phyloP scores from a whole-genome alignment of 2,113 vertebrate genomes.

The Syngnathoides biaculeatus region DNA sequence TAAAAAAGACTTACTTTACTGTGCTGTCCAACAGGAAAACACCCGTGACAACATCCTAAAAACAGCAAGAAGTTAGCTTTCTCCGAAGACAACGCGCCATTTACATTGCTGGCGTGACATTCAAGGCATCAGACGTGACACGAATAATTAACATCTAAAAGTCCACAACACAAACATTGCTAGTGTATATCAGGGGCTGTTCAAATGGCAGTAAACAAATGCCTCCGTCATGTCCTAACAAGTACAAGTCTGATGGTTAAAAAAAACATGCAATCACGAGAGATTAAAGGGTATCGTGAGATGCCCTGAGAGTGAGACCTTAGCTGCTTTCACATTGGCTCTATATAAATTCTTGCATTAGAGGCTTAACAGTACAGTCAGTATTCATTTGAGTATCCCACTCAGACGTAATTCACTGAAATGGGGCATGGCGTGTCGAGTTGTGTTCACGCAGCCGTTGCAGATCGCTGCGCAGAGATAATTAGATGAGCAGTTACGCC shows the following conservation, averaged over 20 bases:
- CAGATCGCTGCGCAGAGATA: too few species aligned
- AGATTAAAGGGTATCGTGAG: background rate
- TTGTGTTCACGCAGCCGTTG: too few species aligned
- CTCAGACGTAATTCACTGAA: too few species aligned
- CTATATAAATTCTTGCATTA: too few species aligned
- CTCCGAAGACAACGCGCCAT: background rate
- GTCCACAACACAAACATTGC: background rate
- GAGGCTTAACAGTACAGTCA: too few species aligned
- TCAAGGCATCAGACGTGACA: background rate
- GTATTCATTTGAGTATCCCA: too few species aligned
- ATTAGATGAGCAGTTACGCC: too few species aligned
- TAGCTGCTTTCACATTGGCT: too few species aligned
- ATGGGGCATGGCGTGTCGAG: too few species aligned
- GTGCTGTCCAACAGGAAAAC: background rate
- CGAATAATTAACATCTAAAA: background rate
- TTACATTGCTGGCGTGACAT: background rate
- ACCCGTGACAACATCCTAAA: background rate
- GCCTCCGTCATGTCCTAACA: background rate
- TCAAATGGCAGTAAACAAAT: background rate
- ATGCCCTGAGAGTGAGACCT: too few species aligned
- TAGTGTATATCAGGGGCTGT: background rate
- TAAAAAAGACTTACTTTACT: background rate
- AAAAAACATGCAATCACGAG: background rate
- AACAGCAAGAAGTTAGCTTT: background rate
- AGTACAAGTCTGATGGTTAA: background rate